Conservation (phyloP, 1,140 invertebrate species). For the Chrysomallon squamiferum region DNA sequence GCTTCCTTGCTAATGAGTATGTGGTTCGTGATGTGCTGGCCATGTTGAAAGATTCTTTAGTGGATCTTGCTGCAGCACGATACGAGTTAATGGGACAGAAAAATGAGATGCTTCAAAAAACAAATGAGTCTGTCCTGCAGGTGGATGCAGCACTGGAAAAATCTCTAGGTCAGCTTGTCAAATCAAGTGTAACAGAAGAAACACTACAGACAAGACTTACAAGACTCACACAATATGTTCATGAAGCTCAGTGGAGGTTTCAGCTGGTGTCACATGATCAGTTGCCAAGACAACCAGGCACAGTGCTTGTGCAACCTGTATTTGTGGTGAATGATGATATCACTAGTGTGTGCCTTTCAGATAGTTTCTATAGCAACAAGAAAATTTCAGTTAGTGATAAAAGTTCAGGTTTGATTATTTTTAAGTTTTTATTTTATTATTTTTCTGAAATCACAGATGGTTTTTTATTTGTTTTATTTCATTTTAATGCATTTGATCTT, state of each 20-base stretch:
- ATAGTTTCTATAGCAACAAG: constrained; percentile 4
- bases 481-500: too few relatives aligned
- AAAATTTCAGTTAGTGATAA: too few relatives aligned
- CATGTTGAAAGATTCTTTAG: constrained; percentile 51
- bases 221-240: constrained; percentile 51
- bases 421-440: too few relatives aligned
- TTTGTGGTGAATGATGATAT: constrained; percentile 25
- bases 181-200: constrained; percentile 37
- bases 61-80: constrained; percentile 47
- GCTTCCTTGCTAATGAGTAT: constrained; percentile 60
- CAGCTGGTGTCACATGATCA: constrained; percentile 56
- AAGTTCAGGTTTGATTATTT: too few relatives aligned
- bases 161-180: constrained; percentile 32
- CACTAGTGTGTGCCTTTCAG: constrained; percentile 23
- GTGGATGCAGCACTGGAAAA: constrained; percentile 30
- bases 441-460: too few relatives aligned
- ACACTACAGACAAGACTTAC: constrained; percentile 39
- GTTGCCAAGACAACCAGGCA: constrained; percentile 46
- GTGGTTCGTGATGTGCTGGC: constrained; percentile 55
- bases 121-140: constrained; percentile 13
- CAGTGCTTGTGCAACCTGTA: constrained; percentile 39
- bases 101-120: constrained; percentile 17
- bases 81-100: constrained; percentile 28
- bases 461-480: too few relatives aligned
- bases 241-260: constrained; percentile 60